A percentile compares a stretch with the other conserved stretches of the same genome.
phyloP scores from a whole-genome alignment of 2,888 invertebrate species.

The Synanthedon vespiformis region DNA sequence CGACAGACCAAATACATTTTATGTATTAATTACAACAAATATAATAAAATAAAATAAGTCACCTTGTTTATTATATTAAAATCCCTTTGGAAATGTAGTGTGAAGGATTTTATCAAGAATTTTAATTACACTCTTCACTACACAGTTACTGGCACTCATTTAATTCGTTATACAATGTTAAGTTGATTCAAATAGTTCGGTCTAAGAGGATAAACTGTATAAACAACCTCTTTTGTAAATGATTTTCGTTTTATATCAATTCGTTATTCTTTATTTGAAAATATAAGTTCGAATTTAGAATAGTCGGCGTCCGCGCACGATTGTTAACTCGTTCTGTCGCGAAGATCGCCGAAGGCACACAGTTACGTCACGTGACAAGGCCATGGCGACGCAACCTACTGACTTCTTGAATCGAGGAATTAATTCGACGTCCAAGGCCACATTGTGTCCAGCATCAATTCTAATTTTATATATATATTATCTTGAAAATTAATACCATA shows the following conservation, averaged over 20 bases:
- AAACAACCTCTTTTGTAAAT: not conserved
- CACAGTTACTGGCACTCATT: not conserved
- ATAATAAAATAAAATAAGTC: too few relatives aligned
- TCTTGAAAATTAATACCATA: too few relatives aligned
- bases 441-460: not conserved
- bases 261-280: not conserved
- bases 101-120: too few relatives aligned
- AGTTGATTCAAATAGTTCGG: too few relatives aligned
- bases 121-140: not conserved
- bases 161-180: not conserved
- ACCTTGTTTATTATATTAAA: too few relatives aligned
- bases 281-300: conserved; percentile 16
- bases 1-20: too few relatives aligned
- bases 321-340: conserved; percentile 28
- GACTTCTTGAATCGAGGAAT: conserved; percentile 37
- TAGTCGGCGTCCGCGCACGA: conserved; percentile 35
- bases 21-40: too few relatives aligned
- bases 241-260: not conserved
- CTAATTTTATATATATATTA: not conserved
- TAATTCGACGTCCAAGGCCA: conserved; percentile 36
- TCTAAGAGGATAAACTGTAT: not conserved
- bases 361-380: conserved; percentile 51
- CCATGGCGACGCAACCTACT: conserved; percentile 30
- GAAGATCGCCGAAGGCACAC: conserved; percentile 35
- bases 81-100: too few relatives aligned